Evolutionary conservation across 2,888 invertebrate genomes (phyloP).

Genomic region (Neocrepidodera transversa): DNA sequence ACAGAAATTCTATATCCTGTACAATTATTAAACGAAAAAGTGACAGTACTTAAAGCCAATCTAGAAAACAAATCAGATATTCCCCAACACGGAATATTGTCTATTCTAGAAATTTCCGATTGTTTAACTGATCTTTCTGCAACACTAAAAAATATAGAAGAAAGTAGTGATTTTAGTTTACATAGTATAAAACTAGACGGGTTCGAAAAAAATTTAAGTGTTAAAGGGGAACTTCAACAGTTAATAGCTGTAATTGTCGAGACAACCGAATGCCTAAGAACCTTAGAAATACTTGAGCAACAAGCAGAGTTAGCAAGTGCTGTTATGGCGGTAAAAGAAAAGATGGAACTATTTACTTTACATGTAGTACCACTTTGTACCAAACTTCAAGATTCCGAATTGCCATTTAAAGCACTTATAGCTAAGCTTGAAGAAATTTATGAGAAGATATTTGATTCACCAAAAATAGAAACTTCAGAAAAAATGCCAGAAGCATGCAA

Average conservation of each 20-base stretch:
- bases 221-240: slow-evolving; percentile 21
- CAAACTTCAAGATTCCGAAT: slow-evolving; percentile 20
- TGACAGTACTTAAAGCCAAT: slow-evolving; percentile 6
- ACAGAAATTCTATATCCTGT: slow-evolving; percentile 26
- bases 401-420: slow-evolving; percentile 30
- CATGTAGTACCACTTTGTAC: slow-evolving; percentile 25
- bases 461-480: neutral
- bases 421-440: slow-evolving; percentile 14
- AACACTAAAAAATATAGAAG: slow-evolving; percentile 8
- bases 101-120: neutral
- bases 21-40: slow-evolving; percentile 13
- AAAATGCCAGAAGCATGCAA: neutral
- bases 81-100: slow-evolving; percentile 38
- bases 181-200: slow-evolving; percentile 14
- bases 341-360: slow-evolving; percentile 26
- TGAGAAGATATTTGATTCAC: neutral
- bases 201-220: neutral
- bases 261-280: slow-evolving; percentile 9
- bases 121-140: slow-evolving; percentile 23
- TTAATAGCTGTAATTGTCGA: slow-evolving; percentile 17
- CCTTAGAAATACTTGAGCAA: slow-evolving; percentile 17
- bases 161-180: neutral
- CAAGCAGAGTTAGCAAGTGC: slow-evolving; percentile 14
- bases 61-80: neutral
- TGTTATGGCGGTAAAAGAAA: slow-evolving; percentile 13